phyloP scores from a whole-genome alignment of 1,140 invertebrate species.

The Nilaparvata lugens region DNA sequence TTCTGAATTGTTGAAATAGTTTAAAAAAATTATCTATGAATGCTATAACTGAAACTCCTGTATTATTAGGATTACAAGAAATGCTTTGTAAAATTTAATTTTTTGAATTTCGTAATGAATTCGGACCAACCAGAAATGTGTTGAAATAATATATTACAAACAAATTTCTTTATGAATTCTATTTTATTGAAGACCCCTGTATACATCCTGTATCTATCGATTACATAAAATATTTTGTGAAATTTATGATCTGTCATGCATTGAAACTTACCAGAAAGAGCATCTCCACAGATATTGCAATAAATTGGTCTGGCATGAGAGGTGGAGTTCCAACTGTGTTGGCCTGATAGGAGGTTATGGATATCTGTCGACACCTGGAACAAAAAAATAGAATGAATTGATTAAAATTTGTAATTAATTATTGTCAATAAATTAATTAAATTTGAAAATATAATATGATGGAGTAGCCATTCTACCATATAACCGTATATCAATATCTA shows the following conservation, averaged over 20 bases:
- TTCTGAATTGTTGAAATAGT: too few species aligned
- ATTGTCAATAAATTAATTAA: not conserved
- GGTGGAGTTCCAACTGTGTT: conserved; percentile 89
- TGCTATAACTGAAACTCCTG: too few species aligned
- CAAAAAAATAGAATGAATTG: conserved; percentile 9
- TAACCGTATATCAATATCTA: too few species aligned
- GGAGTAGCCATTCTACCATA: conserved; percentile 9
- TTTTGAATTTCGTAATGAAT: too few species aligned
- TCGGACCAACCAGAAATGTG: too few species aligned
- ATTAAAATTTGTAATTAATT: not conserved
- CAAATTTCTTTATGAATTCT: not conserved
- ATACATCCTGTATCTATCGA: not conserved
- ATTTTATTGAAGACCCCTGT: not conserved
- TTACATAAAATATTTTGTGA: not conserved
- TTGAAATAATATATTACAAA: conserved; percentile 3
- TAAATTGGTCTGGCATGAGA: conserved; percentile 91
- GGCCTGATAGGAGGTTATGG: conserved; percentile 69
- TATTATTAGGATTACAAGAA: too few species aligned
- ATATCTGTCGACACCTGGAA: conserved; percentile 40
- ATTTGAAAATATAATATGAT: not conserved
- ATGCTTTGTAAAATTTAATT: too few species aligned
- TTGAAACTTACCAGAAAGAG: conserved; percentile 55
- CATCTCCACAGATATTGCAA: conserved; percentile 92
- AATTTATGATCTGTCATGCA: conserved; percentile 9
- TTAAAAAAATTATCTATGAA: too few species aligned